These are phyloP conservation scores for Hypolimnas misippus DNA, from an alignment of 2,888 invertebrate genomes.

Conservation along the genomic window DNA sequence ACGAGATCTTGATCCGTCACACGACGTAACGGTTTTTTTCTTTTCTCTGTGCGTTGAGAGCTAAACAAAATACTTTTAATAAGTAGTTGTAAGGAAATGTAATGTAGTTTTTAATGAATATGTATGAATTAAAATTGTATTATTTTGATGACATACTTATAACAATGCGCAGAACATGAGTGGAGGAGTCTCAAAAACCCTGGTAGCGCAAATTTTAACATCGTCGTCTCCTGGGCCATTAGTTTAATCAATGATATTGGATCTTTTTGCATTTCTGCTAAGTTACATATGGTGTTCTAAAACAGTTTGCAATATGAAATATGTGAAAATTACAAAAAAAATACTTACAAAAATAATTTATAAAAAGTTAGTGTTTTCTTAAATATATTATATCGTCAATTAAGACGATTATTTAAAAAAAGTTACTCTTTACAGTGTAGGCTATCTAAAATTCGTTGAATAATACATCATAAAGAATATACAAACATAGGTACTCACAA, in stretches of 20 bases:
- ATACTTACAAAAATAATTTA: too few relatives aligned
- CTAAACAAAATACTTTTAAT: slow-evolving; percentile 42
- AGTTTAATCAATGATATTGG: slow-evolving; percentile 60
- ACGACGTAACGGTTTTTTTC: slow-evolving; percentile 52
- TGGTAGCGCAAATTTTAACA: slow-evolving; percentile 63
- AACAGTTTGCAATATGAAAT: too few relatives aligned
- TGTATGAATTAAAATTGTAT: not conserved
- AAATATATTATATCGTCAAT: too few relatives aligned
- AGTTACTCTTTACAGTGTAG: too few relatives aligned
- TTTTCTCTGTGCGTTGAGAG: slow-evolving; percentile 24
- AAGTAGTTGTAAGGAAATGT: not conserved
- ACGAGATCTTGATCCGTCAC: slow-evolving; percentile 63
- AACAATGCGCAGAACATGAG: slow-evolving; percentile 23
- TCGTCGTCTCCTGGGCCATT: slow-evolving; percentile 61
- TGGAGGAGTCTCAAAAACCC: slow-evolving; percentile 50
- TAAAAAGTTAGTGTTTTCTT: too few relatives aligned
- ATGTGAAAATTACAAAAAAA: too few relatives aligned
- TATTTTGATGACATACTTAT: not conserved
- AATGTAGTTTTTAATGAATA: not conserved
- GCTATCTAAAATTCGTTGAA: too few relatives aligned
- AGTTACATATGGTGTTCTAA: not conserved
- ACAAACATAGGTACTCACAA: too few relatives aligned
- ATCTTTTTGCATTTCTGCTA: slow-evolving; percentile 42
- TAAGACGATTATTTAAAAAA: too few relatives aligned
- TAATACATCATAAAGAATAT: too few relatives aligned